A percentile compares a stretch with the other conserved stretches of the same genome.
These are phyloP conservation scores for Halichoerus grypus DNA, from an alignment of 2,113 vertebrate species.

Conservation along the genomic window DNA sequence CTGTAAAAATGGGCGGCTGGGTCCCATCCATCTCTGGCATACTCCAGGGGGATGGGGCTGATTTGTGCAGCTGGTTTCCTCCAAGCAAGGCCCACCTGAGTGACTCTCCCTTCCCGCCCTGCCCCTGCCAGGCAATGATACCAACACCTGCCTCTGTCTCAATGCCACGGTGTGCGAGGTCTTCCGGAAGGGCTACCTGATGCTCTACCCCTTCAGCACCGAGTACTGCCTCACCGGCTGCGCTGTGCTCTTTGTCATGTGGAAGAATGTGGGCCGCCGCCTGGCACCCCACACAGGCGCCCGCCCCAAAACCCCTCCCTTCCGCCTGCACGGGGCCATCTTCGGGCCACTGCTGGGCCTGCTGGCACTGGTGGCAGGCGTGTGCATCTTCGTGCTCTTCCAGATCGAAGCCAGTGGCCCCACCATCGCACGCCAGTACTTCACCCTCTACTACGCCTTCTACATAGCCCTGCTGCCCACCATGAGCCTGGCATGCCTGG, in stretches of 20 bases:
- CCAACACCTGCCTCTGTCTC: constrained; percentile 85
- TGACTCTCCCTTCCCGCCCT: neutral
- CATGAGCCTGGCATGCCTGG: constrained; percentile 89
- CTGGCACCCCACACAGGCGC: neutral
- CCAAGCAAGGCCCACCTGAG: neutral
- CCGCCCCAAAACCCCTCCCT: constrained; percentile 53
- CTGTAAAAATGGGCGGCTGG: neutral
- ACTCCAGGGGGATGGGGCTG: neutral
- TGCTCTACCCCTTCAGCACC: constrained; percentile 94
- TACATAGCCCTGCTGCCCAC: constrained; percentile 88
- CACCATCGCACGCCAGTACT: constrained; percentile 77
- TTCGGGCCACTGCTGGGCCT: constrained; percentile 89
- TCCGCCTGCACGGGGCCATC: constrained; percentile 85
- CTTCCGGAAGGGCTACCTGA: constrained; percentile 92
- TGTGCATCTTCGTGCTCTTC: constrained; percentile 90
- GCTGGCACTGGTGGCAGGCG: constrained; percentile 84
- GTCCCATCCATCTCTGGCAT: neutral
- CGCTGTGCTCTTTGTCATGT: constrained; percentile 94
- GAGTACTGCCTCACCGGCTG: constrained; percentile 94
- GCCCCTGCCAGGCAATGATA: constrained; percentile 76
- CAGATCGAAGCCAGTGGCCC: constrained; percentile 88
- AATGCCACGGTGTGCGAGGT: constrained; percentile 84
- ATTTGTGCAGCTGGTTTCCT: neutral
- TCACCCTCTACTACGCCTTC: constrained; percentile 92
- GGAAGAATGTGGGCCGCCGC: constrained; percentile 93